Percentiles rank a stretch among this genome's conserved stretches.
phyloP scores from a whole-genome alignment of 2,797 vertebrate genomes.

The Bovichtus diacanthus region DNA sequence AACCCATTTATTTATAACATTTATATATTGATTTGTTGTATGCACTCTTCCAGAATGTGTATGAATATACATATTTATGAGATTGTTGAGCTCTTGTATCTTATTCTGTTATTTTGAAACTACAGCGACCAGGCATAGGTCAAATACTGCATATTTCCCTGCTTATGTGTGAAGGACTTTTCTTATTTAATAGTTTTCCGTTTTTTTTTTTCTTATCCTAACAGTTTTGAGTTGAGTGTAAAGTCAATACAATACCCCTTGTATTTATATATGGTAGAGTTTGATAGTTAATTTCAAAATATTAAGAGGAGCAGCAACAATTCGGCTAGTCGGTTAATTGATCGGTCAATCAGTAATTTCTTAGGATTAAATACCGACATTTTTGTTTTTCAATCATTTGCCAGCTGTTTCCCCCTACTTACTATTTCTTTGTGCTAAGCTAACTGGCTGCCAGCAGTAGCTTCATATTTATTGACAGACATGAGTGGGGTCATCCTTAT shows the following conservation, averaged over 20 bases:
- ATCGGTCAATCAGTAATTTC: background rate
- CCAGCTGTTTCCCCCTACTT: background rate
- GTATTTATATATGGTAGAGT: background rate
- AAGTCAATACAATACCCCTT: too few relatives aligned
- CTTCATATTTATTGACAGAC: background rate
- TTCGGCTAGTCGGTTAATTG: background rate
- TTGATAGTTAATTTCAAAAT: background rate
- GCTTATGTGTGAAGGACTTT: background rate
- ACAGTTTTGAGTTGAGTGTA: background rate
- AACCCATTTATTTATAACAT: background rate
- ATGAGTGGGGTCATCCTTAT: background rate
- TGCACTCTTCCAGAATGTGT: background rate
- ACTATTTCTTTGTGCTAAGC: background rate
- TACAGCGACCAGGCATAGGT: background rate
- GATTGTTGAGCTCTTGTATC: background rate
- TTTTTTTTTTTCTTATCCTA: background rate
- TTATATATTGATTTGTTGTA: background rate
- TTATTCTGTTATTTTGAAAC: background rate
- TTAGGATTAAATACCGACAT: too few relatives aligned
- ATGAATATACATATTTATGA: background rate
- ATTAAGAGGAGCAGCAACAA: background rate
- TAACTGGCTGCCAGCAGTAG: background rate
- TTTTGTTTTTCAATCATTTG: background rate
- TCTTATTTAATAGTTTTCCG: background rate
- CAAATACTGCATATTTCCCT: background rate